Evolutionary conservation across 2,888 invertebrate genomes (phyloP).

Genomic region (Oscheius myriophilus): DNA sequence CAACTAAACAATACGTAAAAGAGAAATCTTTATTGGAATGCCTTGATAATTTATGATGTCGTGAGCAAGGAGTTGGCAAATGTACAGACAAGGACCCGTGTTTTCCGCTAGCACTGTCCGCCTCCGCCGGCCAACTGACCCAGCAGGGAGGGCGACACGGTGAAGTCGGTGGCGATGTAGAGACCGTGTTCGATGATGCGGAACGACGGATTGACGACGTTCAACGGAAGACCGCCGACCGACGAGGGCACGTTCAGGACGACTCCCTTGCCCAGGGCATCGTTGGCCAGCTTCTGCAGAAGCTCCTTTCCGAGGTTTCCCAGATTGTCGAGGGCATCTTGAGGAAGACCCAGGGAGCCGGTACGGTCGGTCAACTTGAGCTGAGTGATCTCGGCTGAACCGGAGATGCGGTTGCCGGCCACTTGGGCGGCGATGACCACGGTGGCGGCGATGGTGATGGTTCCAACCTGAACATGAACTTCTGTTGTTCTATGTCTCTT

Average conservation of each 20-base stretch:
- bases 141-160: conserved; percentile 58
- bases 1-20: too few species aligned
- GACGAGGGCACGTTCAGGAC: conserved; percentile 54
- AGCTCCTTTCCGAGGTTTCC: conserved; percentile 68
- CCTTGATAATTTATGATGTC: too few species aligned
- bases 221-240: conserved; percentile 60
- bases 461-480: conserved; percentile 48
- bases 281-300: conserved; percentile 64
- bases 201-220: conserved; percentile 61
- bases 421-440: conserved; percentile 53
- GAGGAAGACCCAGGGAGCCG: conserved; percentile 60
- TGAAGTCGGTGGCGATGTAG: conserved; percentile 64
- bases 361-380: conserved; percentile 53
- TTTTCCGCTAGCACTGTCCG: background rate
- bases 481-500: background rate
- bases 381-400: conserved; percentile 58
- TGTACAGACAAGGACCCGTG: too few species aligned
- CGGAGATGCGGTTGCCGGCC: conserved; percentile 49
- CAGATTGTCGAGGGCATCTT: conserved; percentile 67
- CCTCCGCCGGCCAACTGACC: conserved; percentile 31
- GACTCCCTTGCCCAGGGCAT: conserved; percentile 64
- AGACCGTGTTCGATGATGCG: conserved; percentile 66
- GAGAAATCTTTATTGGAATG: too few species aligned
- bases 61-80: too few species aligned
- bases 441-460: conserved; percentile 59